phyloP scores from a whole-genome alignment of 2,113 vertebrate species.

The Pyrgilauda ruficollis region DNA sequence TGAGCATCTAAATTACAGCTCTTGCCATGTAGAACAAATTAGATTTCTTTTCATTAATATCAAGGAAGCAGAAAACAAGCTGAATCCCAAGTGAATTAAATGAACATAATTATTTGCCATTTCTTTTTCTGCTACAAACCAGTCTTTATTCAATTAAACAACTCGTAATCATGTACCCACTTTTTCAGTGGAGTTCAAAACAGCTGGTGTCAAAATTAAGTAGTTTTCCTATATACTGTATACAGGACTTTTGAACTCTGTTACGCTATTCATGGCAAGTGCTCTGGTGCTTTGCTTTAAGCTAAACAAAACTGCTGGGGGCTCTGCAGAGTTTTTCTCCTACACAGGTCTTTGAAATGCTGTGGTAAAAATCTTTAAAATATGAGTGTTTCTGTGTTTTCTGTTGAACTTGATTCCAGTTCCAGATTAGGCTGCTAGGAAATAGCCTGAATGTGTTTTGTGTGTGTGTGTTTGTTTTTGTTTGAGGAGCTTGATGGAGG shows the following conservation, averaged over 20 bases:
- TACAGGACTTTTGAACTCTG: neutral
- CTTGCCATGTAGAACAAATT: slow-evolving; percentile 77
- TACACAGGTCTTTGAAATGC: neutral
- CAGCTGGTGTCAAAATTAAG: neutral
- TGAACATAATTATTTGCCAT: slow-evolving; percentile 61
- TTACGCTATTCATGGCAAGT: neutral
- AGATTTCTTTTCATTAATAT: slow-evolving; percentile 76
- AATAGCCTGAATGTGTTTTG: neutral
- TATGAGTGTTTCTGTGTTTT: neutral
- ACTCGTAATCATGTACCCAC: neutral
- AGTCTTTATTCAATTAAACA: slow-evolving; percentile 69
- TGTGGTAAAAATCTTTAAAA: neutral
- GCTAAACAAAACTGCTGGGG: neutral
- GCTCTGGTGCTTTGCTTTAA: neutral
- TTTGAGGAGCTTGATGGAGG: neutral
- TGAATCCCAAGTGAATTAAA: slow-evolving; percentile 52
- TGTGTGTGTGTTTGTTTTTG: neutral
- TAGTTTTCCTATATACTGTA: neutral
- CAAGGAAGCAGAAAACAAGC: slow-evolving; percentile 76
- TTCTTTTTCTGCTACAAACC: slow-evolving; percentile 51
- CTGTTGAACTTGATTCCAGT: neutral
- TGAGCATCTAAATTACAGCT: slow-evolving; percentile 75
- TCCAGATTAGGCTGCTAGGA: neutral
- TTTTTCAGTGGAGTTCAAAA: slow-evolving; percentile 22
- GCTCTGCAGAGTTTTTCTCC: neutral